Percentiles rank a stretch among this genome's conserved stretches.
Conservation (phyloP, 2,113 vertebrate genomes). For the Myrmecobius fasciatus region DNA sequence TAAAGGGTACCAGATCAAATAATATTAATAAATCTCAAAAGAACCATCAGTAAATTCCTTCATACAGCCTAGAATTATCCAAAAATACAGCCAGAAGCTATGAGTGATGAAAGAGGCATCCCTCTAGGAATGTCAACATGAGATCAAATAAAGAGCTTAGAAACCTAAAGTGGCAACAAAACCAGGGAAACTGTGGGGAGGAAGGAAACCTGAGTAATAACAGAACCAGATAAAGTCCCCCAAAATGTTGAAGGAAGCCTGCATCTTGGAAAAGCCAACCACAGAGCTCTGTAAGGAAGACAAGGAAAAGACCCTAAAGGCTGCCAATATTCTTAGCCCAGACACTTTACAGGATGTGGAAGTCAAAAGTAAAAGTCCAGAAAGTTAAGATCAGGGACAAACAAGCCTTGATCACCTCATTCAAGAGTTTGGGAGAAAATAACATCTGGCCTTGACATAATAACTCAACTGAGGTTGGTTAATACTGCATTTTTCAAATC, state of each 20-base stretch:
- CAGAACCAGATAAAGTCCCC: not conserved
- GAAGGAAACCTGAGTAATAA: not conserved
- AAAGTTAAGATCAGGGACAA: not conserved
- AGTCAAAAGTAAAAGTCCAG: not conserved
- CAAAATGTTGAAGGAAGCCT: not conserved
- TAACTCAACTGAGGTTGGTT: not conserved
- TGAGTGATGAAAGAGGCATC: not conserved
- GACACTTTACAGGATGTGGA: not conserved
- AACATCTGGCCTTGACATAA: not conserved
- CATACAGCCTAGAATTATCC: no score
- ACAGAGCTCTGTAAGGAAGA: not conserved
- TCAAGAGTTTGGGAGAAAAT: not conserved
- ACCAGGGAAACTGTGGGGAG: not conserved
- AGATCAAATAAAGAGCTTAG: not conserved
- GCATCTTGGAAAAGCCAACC: not conserved
- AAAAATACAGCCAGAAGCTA: no score
- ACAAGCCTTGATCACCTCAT: no score
- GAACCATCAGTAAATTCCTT: no score
- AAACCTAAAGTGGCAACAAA: not conserved
- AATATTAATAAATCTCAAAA: no score
- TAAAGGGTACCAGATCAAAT: no score
- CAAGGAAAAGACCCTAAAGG: not conserved
- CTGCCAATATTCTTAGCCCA: not conserved
- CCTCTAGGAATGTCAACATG: not conserved
- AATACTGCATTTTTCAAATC: no score